phyloP scores from a whole-genome alignment of 2,797 vertebrate genomes.

The Buphagus erythrorhynchus region DNA sequence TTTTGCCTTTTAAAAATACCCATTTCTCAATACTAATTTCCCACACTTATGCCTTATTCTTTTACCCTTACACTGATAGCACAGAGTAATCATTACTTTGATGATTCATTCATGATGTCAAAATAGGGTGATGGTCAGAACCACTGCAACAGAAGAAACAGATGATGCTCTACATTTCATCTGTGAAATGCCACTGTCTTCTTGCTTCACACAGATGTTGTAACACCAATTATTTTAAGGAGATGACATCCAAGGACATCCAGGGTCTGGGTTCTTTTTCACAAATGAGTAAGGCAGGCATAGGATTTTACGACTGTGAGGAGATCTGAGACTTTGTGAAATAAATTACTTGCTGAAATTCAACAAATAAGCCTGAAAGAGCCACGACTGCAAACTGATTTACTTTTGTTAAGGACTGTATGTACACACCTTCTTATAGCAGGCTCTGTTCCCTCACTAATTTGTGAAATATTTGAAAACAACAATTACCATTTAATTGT shows the following conservation, averaged over 20 bases:
- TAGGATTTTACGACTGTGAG: background rate
- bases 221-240: background rate
- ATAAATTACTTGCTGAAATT: background rate
- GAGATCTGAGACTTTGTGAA: background rate
- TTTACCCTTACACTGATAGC: background rate
- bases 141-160: background rate
- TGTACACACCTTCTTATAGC: background rate
- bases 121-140: background rate
- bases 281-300: background rate
- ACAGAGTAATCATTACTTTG: background rate
- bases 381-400: background rate
- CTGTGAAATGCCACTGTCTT: background rate
- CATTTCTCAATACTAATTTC: background rate
- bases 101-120: background rate
- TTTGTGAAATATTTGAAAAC: conserved; percentile 17
- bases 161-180: background rate
- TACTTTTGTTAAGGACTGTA: background rate
- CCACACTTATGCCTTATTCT: background rate
- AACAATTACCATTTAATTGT: background rate
- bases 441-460: background rate
- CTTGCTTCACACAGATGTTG: rapidly evolving
- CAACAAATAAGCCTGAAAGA: background rate
- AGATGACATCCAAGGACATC: background rate
- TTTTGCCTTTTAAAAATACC: background rate
- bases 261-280: background rate